A percentile compares a stretch with the other conserved stretches of the same genome.
Conservation (phyloP, 37 sponge, comb jelly and placozoan species). For the Spongilla lacustris region DNA sequence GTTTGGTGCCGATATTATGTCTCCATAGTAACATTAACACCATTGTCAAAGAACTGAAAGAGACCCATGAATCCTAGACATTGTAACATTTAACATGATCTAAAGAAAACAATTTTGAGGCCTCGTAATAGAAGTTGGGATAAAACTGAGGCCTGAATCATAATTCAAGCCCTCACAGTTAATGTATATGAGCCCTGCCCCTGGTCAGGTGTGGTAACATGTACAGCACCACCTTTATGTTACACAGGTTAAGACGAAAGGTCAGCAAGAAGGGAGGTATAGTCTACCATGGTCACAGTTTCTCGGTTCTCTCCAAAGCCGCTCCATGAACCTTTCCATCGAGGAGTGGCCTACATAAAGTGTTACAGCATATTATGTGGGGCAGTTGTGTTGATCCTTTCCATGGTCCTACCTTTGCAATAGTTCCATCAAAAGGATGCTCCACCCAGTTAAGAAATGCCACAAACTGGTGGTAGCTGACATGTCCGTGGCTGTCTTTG, state of each 20-base stretch:
- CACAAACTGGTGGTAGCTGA: constrained; percentile 73
- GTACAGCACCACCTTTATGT: neutral
- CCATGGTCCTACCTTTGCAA: neutral
- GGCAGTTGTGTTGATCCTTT: neutral
- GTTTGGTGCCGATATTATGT: too few relatives aligned
- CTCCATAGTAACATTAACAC: too few relatives aligned
- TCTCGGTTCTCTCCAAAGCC: constrained; percentile 11
- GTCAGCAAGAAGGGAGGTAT: constrained; percentile 15
- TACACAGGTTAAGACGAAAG: neutral
- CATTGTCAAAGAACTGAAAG: too few relatives aligned
- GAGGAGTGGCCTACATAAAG: constrained; percentile 21
- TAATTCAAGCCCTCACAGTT: too few relatives aligned
- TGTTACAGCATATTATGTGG: neutral
- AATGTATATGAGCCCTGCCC: neutral
- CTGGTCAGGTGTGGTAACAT: neutral
- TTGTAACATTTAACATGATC: too few relatives aligned
- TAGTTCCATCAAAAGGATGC: constrained; percentile 40
- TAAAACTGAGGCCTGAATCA: too few relatives aligned
- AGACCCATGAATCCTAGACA: too few relatives aligned
- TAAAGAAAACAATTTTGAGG: too few relatives aligned
- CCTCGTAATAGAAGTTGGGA: too few relatives aligned
- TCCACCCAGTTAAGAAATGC: constrained; percentile 71
- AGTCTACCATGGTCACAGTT: constrained; percentile 22
- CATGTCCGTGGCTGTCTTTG: constrained; percentile 26
- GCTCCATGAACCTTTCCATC: neutral